Evolutionary conservation across 2,888 invertebrate genomes (phyloP).

Genomic region (Poecilobothrus nobilitatus): DNA sequence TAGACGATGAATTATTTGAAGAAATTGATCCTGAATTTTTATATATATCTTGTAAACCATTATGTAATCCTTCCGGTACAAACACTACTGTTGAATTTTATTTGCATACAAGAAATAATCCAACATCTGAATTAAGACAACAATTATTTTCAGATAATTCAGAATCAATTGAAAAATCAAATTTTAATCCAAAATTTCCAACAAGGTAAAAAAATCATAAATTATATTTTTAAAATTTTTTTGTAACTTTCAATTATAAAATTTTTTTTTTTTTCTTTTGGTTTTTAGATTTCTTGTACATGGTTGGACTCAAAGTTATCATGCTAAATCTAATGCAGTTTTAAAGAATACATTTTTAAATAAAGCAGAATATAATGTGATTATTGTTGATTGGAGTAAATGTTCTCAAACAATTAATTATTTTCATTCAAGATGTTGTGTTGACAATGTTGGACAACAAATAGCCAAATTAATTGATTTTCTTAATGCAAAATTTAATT

Average conservation of each 20-base stretch:
- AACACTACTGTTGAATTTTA: no score
- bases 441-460: constrained; percentile 17
- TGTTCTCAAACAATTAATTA: constrained; percentile 48
- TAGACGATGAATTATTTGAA: no score
- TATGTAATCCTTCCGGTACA: no score
- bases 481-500: not conserved
- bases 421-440: constrained; percentile 44
- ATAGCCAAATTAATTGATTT: constrained; percentile 15
- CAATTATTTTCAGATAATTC: not conserved
- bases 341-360: constrained; percentile 43
- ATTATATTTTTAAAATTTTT: no score
- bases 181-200: constrained; percentile 17
- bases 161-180: constrained; percentile 7
- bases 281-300: constrained; percentile 38
- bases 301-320: constrained; percentile 49
- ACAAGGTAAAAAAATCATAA: constrained; percentile 15
- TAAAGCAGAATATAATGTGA: constrained; percentile 48
- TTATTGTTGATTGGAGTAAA: constrained; percentile 50
- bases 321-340: constrained; percentile 28
- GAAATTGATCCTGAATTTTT: no score
- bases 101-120: no score
- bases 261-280: no score
- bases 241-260: no score
- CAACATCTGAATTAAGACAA: not conserved
- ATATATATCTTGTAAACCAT: no score